Percentiles rank a stretch among this genome's conserved stretches.
Evolutionary conservation across 1,140 invertebrate genomes (phyloP).

Genomic region (Drosophila neocordata): DNA sequence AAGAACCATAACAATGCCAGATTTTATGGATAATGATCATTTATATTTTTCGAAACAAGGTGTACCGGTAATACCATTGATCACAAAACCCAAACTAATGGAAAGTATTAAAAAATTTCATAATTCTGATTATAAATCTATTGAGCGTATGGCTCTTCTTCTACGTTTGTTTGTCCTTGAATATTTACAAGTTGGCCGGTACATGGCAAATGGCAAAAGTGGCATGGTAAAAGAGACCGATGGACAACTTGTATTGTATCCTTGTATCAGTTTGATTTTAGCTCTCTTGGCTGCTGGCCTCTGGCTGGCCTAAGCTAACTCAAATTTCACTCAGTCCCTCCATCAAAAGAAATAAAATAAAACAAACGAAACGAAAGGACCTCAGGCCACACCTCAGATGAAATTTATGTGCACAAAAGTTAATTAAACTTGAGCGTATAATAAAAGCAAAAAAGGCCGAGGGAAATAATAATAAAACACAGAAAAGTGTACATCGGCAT

Average conservation of each 20-base stretch:
- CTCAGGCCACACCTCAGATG: conserved; percentile 48
- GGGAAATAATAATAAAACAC: conserved; percentile 68
- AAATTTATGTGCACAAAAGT: conserved; percentile 78
- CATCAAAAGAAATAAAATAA: neutral
- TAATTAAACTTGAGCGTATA: conserved; percentile 79
- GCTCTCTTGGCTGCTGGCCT: neutral
- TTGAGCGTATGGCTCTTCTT: conserved; percentile 25
- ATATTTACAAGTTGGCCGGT: conserved; percentile 7
- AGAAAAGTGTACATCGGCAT: conserved; percentile 67
- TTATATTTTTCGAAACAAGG: conserved; percentile 92
- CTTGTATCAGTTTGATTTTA: neutral
- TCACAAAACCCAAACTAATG: conserved; percentile 38
- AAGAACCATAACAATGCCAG: conserved; percentile 79
- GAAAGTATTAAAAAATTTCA: neutral
- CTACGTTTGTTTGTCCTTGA: conserved; percentile 32
- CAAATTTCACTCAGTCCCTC: conserved; percentile 53
- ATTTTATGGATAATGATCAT: conserved; percentile 95
- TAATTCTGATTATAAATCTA: conserved; percentile 10
- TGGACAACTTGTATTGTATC: neutral
- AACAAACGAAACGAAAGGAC: conserved; percentile 20
- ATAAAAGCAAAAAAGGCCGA: conserved; percentile 67
- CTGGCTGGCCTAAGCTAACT: conserved; percentile 19
- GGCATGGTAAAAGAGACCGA: neutral
- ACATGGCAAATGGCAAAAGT: neutral
- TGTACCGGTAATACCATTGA: conserved; percentile 74